phyloP scores from a whole-genome alignment of 2,888 invertebrate species.

The Cosmia pyralina region DNA sequence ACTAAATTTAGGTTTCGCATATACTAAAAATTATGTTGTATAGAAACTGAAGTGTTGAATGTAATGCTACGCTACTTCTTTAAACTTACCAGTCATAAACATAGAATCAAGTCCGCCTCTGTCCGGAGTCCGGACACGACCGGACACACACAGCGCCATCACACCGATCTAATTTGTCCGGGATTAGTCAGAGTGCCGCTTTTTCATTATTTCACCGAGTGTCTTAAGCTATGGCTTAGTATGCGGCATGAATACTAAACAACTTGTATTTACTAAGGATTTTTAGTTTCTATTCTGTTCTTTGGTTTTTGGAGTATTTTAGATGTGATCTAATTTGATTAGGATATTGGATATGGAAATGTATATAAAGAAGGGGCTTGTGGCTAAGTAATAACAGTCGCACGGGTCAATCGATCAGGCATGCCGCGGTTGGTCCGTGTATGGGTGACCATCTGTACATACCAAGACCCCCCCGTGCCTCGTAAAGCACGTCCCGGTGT shows the following conservation, averaged over 20 bases:
- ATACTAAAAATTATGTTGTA: no score
- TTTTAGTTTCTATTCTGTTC: constrained; percentile 35
- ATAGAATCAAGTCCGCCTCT: neutral
- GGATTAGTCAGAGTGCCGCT: constrained; percentile 78
- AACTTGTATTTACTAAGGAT: constrained; percentile 58
- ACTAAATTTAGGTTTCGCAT: no score
- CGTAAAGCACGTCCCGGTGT: no score
- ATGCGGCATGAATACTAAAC: constrained; percentile 76
- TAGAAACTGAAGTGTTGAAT: no score
- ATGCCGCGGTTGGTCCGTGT: no score
- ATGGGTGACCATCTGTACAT: no score
- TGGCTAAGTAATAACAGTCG: no score
- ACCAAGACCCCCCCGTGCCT: no score
- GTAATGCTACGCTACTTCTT: no score
- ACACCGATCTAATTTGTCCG: constrained; percentile 80
- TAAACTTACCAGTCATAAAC: no score
- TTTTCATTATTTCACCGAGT: constrained; percentile 86
- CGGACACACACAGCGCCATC: constrained; percentile 52
- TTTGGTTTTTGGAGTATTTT: constrained; percentile 12
- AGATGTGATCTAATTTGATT: neutral
- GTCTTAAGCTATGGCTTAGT: constrained; percentile 82
- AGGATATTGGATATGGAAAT: neutral
- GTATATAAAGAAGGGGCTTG: no score
- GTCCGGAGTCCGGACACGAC: constrained; percentile 9
- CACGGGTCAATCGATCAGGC: no score